phyloP scores from a whole-genome alignment of 2,113 vertebrate genomes.

The Erythrolamprus reginae region DNA sequence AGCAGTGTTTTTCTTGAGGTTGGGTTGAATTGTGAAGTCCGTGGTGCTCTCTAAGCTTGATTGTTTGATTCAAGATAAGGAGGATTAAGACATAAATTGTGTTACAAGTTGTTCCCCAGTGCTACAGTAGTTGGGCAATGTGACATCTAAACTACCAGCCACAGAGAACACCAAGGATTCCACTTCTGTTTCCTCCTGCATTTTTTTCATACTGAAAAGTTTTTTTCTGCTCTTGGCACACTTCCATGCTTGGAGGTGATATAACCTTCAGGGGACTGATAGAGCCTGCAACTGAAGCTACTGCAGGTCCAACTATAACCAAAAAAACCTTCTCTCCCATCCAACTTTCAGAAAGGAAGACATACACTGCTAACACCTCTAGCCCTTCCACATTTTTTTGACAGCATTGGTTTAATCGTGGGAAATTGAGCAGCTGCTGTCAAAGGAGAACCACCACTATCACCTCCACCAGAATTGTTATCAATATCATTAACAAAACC shows the following conservation, averaged over 20 bases:
- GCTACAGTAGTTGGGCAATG: not conserved
- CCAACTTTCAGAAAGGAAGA: not conserved
- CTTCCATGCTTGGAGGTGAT: not conserved
- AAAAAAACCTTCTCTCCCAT: not conserved
- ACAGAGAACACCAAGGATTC: not conserved
- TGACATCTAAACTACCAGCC: not conserved
- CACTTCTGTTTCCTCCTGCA: not conserved
- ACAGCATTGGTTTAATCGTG: not conserved
- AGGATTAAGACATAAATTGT: too few species aligned
- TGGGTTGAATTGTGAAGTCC: not conserved
- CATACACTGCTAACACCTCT: not conserved
- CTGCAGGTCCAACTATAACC: not conserved
- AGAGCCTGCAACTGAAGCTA: not conserved
- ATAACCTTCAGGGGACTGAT: not conserved
- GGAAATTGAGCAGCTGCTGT: not conserved
- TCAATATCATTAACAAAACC: not conserved
- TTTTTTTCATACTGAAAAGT: not conserved
- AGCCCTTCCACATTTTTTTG: not conserved
- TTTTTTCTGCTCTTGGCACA: not conserved
- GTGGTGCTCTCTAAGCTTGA: not conserved
- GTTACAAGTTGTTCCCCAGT: too few species aligned
- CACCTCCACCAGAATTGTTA: not conserved
- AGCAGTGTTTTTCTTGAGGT: not conserved
- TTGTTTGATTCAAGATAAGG: not conserved
- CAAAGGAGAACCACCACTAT: not conserved